Base-by-base conservation (phyloP, 2,113 vertebrate species). In the Phainopepla nitens region DNA sequence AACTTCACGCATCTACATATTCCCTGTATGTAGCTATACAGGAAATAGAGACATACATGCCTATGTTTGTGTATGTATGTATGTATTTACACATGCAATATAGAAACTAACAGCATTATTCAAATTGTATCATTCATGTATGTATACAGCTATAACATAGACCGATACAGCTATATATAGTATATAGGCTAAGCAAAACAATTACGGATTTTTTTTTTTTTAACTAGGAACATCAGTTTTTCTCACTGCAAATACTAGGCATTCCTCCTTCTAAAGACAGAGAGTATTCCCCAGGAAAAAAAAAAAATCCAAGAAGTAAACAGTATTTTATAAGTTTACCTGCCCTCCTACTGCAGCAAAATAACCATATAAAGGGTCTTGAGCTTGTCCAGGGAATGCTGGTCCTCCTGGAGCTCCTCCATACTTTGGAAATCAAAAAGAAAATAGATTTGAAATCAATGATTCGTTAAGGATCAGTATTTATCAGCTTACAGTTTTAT, bases 291-390 rank as follows among this genome's bases (percentile, higher is more conserved):
- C 27, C 18, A 45, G 7, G 1, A 8, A 66, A 76, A 68, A 69
- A 50, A 76, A 62, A 56, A 18, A 20, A 4, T 2, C 15, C 33
- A 78, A 45, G 2, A 57, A n/a, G 11, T 29, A 45, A 64, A 1
- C 14, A 69, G 83, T 73, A 81, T 61, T 83, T 64, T 12, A 0
- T 36, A 82, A 45, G 35, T 16, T 96, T 95, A 98, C 98, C 97
- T 98, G 98, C 45, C 98, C 98, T 83, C 98, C 98, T 24, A 98
- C 97, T 18, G 97, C 93, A 73, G 98, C 96, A 89, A 98, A 98
- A 93, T 98, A 98, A 41, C 97, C 97, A 60, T 98, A 98, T 35
- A 98, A 94, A 20, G 98, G 98, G 71, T 98, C 98, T 80, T 98
- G 98, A 68, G 97, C 89, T 71, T 98, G 98, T 70, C 96, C 98